phyloP scores from a whole-genome alignment of 1,140 invertebrate species.

The Spodoptera litura region DNA sequence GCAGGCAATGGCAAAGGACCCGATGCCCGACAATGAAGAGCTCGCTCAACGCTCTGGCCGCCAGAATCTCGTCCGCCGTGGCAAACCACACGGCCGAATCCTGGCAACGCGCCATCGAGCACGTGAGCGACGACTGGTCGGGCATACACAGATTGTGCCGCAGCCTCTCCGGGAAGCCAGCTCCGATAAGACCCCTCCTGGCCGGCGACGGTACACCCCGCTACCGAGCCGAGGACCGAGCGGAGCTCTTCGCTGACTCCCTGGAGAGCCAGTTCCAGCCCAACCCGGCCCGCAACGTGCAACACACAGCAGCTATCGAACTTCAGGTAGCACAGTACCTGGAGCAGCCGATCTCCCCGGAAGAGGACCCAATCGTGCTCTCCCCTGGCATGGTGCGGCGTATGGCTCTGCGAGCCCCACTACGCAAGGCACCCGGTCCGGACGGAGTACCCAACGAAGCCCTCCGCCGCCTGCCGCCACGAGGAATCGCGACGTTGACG shows the following conservation, averaged over 20 bases:
- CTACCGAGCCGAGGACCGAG: constrained; percentile 49
- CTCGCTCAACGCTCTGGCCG: background rate
- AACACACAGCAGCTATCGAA: background rate
- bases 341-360: background rate
- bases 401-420: background rate
- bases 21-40: background rate
- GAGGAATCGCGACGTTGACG: background rate
- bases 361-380: too few species aligned
- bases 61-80: background rate
- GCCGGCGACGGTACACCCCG: constrained; percentile 35
- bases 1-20: background rate
- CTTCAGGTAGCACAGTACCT: background rate
- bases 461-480: background rate
- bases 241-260: constrained; percentile 54
- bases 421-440: background rate
- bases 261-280: constrained; percentile 37
- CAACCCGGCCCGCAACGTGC: constrained; percentile 50
- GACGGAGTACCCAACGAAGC: background rate
- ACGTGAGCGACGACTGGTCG: background rate
- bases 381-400: background rate
- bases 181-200: too few species aligned
- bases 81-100: too few species aligned
- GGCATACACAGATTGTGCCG: background rate
- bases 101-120: background rate
- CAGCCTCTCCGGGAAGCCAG: too few species aligned